Evolutionary conservation across 2,888 invertebrate genomes (phyloP), one percentile per base, ranked within the genome.

Genomic region (Netelia melanura): DNA sequence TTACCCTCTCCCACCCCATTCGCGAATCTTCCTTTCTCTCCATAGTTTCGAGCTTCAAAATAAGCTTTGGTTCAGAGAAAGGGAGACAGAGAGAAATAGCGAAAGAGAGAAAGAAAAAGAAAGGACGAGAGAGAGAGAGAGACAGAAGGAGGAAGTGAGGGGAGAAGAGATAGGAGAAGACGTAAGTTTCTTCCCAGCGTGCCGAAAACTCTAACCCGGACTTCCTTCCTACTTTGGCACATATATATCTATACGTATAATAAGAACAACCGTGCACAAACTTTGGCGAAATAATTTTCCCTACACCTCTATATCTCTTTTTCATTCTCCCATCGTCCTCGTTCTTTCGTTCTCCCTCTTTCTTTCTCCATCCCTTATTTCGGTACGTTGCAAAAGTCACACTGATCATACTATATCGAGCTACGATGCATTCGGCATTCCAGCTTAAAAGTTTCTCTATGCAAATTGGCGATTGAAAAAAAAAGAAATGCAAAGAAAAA

Each of bases 241-340:
- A 52, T 72, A 61, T 72, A 72, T 52, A 61, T 74, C 58, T 25
- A 74, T 25, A 72, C 38, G 17, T 21, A 48, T 1, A 48, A 48
- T 48, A 48, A 76, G 56, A 85, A 82, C 70, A 85, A 83, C 71
- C 76, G 75, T 80, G 72, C 54, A 71, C 61, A 83, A 83, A 83
- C 71, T 80, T 75, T 81, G 11, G 48, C 48, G 25, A 54, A 75
- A 77, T 71, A 23, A 67, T 30, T 85, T 82, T 72, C 67, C 68
- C 52, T 54, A 76, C 71, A 23, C 61, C 11, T 58, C 68, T 54
- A 58, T 58, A 81, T 75, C 11, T 58, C 54, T 81, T 58, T 75
- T 54, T n/a, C 43, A 25, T 72, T 10, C 38, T 61, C 56, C 30
- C 70, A 21, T 21, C 21, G 21, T 21, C 21, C 1, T 1, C 21